These are phyloP conservation scores for Porites rus DNA, from an alignment of 92 coral and sea anemone genomes.

Conservation along the genomic window DNA sequence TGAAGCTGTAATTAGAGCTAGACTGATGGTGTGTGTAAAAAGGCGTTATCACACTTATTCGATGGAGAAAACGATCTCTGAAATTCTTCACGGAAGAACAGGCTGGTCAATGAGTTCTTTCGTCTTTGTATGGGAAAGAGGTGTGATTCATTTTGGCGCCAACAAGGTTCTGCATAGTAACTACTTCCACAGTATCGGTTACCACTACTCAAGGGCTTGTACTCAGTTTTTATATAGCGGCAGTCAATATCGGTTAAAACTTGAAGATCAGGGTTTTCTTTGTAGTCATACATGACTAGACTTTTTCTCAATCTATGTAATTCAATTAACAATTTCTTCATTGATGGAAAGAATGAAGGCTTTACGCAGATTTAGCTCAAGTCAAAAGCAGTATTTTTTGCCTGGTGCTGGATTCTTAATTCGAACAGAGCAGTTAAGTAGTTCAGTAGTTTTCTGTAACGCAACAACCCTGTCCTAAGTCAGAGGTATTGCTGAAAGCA, in stretches of 20 bases:
- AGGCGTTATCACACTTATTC: background rate
- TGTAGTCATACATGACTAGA: background rate
- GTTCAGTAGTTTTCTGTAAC: too few species aligned
- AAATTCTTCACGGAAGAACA: background rate
- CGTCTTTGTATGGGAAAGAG: background rate
- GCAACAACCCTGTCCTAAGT: background rate
- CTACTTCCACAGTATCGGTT: background rate
- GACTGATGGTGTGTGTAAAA: background rate
- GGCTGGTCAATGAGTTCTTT: background rate
- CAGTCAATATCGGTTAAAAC: background rate
- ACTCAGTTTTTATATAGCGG: background rate
- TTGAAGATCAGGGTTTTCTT: background rate
- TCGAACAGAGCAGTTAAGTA: background rate
- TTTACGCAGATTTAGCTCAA: background rate
- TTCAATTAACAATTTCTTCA: slow-evolving; percentile 30
- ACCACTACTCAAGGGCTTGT: background rate
- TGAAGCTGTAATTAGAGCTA: too few species aligned
- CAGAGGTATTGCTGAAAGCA: background rate
- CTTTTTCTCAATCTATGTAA: background rate
- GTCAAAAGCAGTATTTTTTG: background rate
- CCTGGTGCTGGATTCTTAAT: background rate
- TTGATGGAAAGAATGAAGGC: background rate
- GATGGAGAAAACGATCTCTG: background rate
- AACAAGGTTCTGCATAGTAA: background rate
- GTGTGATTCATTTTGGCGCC: background rate